These are phyloP conservation scores for Hoplias malabaricus DNA, from an alignment of 2,113 vertebrate genomes.

Conservation along the genomic window DNA sequence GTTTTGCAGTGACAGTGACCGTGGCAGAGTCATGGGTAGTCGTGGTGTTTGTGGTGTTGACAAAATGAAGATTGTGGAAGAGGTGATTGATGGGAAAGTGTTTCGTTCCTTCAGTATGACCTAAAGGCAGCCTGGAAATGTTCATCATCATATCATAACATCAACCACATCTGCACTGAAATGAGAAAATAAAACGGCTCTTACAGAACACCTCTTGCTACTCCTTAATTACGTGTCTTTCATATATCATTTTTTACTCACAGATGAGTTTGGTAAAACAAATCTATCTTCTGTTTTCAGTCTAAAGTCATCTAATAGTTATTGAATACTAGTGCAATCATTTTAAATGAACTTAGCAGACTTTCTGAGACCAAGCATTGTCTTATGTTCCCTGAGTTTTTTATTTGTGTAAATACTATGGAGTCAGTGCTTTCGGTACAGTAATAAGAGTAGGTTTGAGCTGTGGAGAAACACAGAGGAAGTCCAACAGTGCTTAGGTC, in stretches of 20 bases:
- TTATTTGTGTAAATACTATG: too few relatives aligned
- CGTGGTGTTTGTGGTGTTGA: background rate
- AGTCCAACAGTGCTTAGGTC: too few relatives aligned
- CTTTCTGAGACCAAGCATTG: too few relatives aligned
- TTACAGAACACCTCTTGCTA: background rate
- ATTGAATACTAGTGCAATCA: too few relatives aligned
- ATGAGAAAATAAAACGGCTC: slow-evolving; percentile 19
- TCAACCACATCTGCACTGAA: background rate
- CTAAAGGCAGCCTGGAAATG: background rate
- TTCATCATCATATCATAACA: background rate
- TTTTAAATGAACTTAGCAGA: too few relatives aligned
- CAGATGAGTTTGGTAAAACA: too few relatives aligned
- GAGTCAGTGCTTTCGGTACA: background rate
- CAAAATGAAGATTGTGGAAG: slow-evolving; percentile 57
- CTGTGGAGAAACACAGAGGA: too few relatives aligned
- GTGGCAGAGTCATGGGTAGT: too few relatives aligned
- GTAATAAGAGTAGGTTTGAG: background rate
- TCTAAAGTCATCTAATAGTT: too few relatives aligned
- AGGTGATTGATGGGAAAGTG: slow-evolving; percentile 61
- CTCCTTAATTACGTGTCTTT: background rate
- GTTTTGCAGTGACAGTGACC: background rate
- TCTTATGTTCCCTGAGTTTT: too few relatives aligned
- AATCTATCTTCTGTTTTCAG: too few relatives aligned
- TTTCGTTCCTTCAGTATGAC: slow-evolving; percentile 51
- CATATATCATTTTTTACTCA: too few relatives aligned